Base-by-base conservation (phyloP, 92 coral and sea anemone genomes). In the Porites lobata region DNA sequence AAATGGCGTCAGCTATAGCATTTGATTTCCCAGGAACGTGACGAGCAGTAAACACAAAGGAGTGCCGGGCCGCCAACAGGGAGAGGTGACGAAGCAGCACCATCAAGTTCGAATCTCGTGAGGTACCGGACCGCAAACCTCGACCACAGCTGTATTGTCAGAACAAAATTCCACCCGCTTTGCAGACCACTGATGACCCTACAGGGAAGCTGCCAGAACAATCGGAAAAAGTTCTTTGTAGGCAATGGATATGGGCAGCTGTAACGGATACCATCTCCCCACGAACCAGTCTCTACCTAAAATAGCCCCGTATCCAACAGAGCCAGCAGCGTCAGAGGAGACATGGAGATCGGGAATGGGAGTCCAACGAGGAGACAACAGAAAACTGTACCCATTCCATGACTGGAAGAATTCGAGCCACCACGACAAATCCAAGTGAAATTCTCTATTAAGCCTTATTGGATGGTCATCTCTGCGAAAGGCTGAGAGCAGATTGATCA, bases 281-380 rank as follows among this genome's bases (percentile, higher is more conserved):
- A 6, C 3, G 50, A 85, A 77, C 84, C 89, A 85, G 6, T 77
- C 22, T 3, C 73, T 8, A 11, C 47, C 6, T 50, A 3, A 85
- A 32, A 61, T 20, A 51, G 83, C 83, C 1, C 84, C 89, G 66
- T 13, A 85, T 7, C 89, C 89, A 5, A 62, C 75, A 57, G 69
- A 17, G 3, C 70, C 82, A 17, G 88, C 69, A 4, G 89, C 83
- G 15, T 85, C 89, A 50, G 83, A 65, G 14, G 70, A 65, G 18
- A 65, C 70, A 65, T 5, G 56, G 7, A 85, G 14, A 64, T 85
- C 89, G 0, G 89, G 89, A 1, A 84, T 13, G 29, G 69, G 88
- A 9, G 69, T 73, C 82, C 82, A 72, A 7, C 56, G 13, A 13
- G 81, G 81, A 11, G 24, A 26, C 9, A 70, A 21, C 29, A 84